These are phyloP conservation scores for Craterocephalus amniculus DNA, from an alignment of 2,797 vertebrate genomes.

Conservation along the genomic window DNA sequence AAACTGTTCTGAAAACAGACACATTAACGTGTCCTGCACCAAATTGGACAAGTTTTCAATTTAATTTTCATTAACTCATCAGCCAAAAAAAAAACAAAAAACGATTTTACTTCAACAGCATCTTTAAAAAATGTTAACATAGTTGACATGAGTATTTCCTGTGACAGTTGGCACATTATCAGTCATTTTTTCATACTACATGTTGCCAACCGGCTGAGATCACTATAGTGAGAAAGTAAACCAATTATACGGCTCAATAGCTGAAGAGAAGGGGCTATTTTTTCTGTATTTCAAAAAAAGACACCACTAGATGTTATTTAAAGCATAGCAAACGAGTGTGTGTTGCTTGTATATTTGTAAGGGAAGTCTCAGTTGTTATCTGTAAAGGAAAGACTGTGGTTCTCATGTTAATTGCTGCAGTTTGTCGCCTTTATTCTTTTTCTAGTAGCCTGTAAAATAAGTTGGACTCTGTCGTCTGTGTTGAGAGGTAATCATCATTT, in stretches of 20 bases:
- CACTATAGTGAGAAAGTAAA: constrained; percentile 14
- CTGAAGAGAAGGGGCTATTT: constrained; percentile 3
- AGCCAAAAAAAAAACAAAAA: background rate
- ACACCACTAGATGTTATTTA: constrained; percentile 24
- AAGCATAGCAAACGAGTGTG: constrained; percentile 41
- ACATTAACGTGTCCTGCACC: constrained; percentile 23
- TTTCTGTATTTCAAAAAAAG: constrained; percentile 17
- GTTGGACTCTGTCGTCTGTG: background rate
- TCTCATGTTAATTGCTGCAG: constrained; percentile 58
- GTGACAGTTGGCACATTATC: constrained; percentile 3
- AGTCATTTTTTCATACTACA: too few species aligned
- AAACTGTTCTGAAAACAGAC: constrained; percentile 3
- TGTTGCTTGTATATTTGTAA: constrained; percentile 40
- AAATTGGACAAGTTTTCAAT: background rate
- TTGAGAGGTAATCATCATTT: constrained; percentile 11
- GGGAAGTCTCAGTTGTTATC: constrained; percentile 59
- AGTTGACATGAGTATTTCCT: constrained; percentile 33
- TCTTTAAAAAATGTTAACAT: background rate
- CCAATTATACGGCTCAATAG: constrained; percentile 18
- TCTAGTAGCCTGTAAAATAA: background rate
- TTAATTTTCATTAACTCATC: background rate
- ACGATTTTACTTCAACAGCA: background rate
- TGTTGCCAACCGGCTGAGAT: too few species aligned
- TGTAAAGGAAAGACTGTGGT: constrained; percentile 63
- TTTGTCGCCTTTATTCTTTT: constrained; percentile 12